Conservation (phyloP, 2,113 vertebrate species). For the Corythornis madagascariensis region DNA sequence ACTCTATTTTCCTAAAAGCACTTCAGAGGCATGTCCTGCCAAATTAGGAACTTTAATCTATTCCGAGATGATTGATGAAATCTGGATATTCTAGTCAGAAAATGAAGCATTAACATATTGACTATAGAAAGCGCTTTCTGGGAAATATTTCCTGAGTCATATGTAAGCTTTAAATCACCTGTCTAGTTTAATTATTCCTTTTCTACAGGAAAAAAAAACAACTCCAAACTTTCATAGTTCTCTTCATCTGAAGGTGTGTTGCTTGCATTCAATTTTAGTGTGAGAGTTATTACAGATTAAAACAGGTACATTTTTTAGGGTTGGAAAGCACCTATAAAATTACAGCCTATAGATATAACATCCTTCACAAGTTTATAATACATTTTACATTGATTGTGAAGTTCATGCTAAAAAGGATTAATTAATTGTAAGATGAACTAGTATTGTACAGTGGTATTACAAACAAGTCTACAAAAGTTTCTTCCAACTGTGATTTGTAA, state of each 20-base stretch:
- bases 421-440: not conserved
- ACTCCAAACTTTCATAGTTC: not conserved
- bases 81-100: not conserved
- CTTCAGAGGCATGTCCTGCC: not conserved
- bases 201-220: not conserved
- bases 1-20: slow-evolving; percentile 28
- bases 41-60: not conserved
- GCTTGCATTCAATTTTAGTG: not conserved
- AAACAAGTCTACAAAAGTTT: not conserved
- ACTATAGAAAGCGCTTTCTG: not conserved
- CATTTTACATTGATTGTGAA: not conserved
- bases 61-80: not conserved
- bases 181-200: not conserved
- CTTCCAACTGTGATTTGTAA: not conserved
- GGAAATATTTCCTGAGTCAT: not conserved
- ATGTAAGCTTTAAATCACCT: not conserved
- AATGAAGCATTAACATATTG: not conserved
- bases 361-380: not conserved
- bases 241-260: not conserved
- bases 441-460: not conserved
- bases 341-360: not conserved
- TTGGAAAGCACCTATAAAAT: not conserved
- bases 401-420: not conserved
- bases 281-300: not conserved
- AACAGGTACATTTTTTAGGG: not conserved